Percentiles rank a stretch among this genome's conserved stretches.
phyloP scores from a whole-genome alignment of 1,140 invertebrate species.

The Philopotamus ludificatus region DNA sequence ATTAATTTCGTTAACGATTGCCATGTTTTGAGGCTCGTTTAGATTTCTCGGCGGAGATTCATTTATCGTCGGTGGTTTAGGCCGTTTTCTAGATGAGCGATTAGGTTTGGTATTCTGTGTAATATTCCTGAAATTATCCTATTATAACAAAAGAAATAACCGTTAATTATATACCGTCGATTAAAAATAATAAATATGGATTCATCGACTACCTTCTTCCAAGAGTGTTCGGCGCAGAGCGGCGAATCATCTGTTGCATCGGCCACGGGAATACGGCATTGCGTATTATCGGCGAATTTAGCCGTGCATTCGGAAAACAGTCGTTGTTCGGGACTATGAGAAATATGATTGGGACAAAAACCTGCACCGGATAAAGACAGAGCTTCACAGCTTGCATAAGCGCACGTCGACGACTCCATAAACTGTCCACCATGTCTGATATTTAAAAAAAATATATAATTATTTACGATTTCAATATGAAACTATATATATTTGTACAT shows the following conservation, averaged over 20 bases:
- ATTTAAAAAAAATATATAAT: conserved; percentile 5
- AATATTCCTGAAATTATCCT: conserved; percentile 77
- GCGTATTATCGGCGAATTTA: conserved; percentile 81
- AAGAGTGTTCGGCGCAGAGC: conserved; percentile 78
- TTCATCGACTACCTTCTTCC: conserved; percentile 60
- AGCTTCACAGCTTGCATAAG: conserved; percentile 55
- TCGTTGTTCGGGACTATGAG: conserved; percentile 82
- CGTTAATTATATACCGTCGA: not conserved
- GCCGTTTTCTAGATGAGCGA: conserved; percentile 73
- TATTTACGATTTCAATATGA: not conserved
- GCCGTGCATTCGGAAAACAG: conserved; percentile 88
- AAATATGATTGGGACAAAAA: conserved; percentile 83
- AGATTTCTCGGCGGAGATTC: conserved; percentile 77
- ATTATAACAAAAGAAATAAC: not conserved
- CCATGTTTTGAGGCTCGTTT: conserved; percentile 55
- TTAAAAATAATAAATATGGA: conserved; percentile 22
- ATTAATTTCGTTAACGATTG: not conserved
- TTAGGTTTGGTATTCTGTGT: conserved; percentile 73
- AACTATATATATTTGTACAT: not conserved
- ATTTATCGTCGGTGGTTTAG: conserved; percentile 69
- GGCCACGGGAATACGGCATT: conserved; percentile 85
- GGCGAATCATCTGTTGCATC: conserved; percentile 82
- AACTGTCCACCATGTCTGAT: conserved; percentile 30
- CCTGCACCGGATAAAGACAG: conserved; percentile 76
- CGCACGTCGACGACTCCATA: conserved; percentile 45